phyloP scores from a whole-genome alignment of 2,113 vertebrate genomes.

The Cebus imitator region DNA sequence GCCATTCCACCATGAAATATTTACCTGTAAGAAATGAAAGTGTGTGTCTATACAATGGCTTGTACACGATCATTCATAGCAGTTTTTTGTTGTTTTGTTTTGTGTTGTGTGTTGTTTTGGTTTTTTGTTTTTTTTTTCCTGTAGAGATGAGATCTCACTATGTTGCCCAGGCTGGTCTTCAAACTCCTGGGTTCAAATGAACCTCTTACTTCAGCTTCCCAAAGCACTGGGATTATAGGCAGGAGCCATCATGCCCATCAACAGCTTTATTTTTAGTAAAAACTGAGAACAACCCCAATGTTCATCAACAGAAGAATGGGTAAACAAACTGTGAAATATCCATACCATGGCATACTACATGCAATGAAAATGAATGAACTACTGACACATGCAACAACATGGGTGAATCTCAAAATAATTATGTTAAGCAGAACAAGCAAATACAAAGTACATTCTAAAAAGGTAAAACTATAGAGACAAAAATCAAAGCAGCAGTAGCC shows the following conservation, averaged over 20 bases:
- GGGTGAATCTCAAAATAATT: not conserved
- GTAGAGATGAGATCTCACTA: not conserved
- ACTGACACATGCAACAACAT: not conserved
- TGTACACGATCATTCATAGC: not conserved
- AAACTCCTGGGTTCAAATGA: not conserved
- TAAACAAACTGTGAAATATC: not conserved
- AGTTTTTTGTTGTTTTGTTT: not conserved
- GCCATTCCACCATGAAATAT: not conserved
- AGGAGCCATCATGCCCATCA: not conserved
- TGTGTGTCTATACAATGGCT: not conserved
- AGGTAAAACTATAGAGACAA: not conserved
- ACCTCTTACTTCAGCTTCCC: not conserved
- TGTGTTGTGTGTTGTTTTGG: too few relatives aligned
- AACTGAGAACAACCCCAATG: not conserved
- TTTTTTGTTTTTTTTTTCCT: not conserved
- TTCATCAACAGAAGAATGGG: not conserved
- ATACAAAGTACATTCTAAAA: not conserved
- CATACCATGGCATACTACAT: not conserved
- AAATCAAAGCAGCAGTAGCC: not conserved
- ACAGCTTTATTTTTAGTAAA: not conserved
- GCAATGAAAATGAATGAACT: not conserved
- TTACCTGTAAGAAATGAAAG: conserved; percentile 10
- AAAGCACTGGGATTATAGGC: not conserved
- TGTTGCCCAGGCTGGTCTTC: not conserved
- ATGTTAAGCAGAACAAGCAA: not conserved